A percentile compares a stretch with the other conserved stretches of the same genome.
Conservation (phyloP, 1,140 invertebrate species). For the Euglossa dilemma region DNA sequence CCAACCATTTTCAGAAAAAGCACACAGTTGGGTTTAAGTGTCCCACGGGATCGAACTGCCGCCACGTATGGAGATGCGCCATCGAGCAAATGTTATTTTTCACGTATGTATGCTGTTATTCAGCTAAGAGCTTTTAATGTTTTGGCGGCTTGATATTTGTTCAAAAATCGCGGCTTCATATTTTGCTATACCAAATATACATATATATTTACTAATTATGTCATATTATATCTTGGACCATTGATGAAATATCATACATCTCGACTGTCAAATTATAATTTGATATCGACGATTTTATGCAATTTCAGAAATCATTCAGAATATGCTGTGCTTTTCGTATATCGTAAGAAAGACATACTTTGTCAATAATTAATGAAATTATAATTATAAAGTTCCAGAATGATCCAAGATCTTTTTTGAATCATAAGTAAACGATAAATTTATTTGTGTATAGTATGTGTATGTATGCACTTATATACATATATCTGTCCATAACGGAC, state of each 20-base stretch:
- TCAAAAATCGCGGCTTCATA: constrained; percentile 14
- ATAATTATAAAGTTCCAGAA: neutral
- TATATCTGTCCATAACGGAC: neutral
- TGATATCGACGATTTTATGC: too few relatives aligned
- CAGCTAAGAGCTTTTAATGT: constrained; percentile 46
- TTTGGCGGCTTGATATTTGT: neutral
- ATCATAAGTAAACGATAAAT: neutral
- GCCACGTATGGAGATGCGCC: constrained; percentile 97
- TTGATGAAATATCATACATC: neutral
- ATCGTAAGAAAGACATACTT: too few relatives aligned
- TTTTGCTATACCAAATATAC: neutral
- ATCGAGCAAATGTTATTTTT: constrained; percentile 99
- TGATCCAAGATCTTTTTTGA: neutral
- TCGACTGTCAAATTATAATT: neutral
- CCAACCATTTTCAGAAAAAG: constrained; percentile 91
- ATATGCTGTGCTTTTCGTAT: too few relatives aligned
- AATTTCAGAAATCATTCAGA: too few relatives aligned
- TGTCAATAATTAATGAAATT: neutral
- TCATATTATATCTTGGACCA: neutral
- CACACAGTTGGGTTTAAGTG: constrained; percentile 98
- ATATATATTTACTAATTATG: neutral
- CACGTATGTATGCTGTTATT: constrained; percentile 88
- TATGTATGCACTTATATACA: neutral
- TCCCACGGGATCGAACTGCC: constrained; percentile 93
- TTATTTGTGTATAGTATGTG: neutral